Evolutionary conservation across 2,113 vertebrate genomes (phyloP).

Genomic region (Meriones unguiculatus): DNA sequence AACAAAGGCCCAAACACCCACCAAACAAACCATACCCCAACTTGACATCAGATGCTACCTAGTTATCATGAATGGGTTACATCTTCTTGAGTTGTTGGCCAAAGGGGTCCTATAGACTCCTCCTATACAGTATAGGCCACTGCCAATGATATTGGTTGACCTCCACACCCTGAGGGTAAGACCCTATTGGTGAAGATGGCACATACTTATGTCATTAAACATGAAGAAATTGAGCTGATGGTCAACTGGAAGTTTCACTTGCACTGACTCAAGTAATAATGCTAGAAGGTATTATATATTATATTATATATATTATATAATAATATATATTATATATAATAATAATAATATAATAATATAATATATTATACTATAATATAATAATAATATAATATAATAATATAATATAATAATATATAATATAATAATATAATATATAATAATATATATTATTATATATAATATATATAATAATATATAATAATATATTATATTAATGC

Average conservation of each 20-base stretch:
- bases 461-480: no score
- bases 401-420: no score
- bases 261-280: background rate
- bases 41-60: background rate
- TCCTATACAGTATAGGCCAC: background rate
- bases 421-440: no score
- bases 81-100: background rate
- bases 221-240: background rate
- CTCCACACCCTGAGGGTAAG: background rate
- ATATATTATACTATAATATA: no score
- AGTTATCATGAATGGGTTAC: background rate
- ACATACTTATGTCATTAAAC: background rate
- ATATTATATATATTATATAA: no score
- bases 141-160: background rate
- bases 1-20: background rate
- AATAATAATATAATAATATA: no score
- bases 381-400: no score
- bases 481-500: no score
- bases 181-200: background rate
- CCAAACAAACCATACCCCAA: background rate
- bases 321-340: no score
- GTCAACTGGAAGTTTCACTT: background rate
- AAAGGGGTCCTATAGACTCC: background rate
- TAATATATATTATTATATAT: no score
- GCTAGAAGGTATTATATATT: background rate